Evolutionary conservation across 37 sponge, comb jelly and placozoan genomes (phyloP).

Genomic region (Theonella swinhoei): DNA sequence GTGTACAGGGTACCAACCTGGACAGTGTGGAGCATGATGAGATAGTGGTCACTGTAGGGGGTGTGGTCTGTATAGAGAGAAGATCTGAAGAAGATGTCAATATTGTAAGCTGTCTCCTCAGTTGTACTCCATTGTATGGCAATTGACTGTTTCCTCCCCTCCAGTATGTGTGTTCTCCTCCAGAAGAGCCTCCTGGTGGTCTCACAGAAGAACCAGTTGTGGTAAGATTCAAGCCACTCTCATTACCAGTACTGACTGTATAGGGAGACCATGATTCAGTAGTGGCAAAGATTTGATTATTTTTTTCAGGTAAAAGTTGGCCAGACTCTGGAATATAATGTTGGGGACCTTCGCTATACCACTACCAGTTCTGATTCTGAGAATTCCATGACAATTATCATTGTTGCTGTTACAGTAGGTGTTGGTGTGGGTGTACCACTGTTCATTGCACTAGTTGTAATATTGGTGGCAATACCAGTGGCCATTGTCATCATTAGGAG

Average conservation of each 20-base stretch:
- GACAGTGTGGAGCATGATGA: slow-evolving; percentile 35
- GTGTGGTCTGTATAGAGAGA: background rate
- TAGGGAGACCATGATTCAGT: background rate
- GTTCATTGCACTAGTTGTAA: too few relatives aligned
- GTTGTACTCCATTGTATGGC: background rate
- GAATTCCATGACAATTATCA: slow-evolving; percentile 18
- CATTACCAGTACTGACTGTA: too few relatives aligned
- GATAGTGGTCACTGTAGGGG: slow-evolving; percentile 36
- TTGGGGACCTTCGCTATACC: background rate
- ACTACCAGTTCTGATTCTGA: background rate
- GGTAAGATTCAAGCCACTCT: background rate
- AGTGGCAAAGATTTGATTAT: background rate
- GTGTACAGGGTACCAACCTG: slow-evolving; percentile 46
- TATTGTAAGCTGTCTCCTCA: background rate
- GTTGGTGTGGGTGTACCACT: too few relatives aligned
- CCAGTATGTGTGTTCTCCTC: background rate
- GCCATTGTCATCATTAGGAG: slow-evolving; percentile 42
- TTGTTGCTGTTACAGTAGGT: slow-evolving; percentile 18
- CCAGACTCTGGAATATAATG: background rate
- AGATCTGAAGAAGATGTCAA: background rate
- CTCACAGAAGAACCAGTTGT: background rate
- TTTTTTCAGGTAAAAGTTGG: slow-evolving; percentile 25
- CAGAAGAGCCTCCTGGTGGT: background rate
- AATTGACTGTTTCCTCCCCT: background rate
- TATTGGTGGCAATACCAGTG: too few relatives aligned